phyloP scores from a whole-genome alignment of 2,888 invertebrate genomes.

The Melanargia galathea region DNA sequence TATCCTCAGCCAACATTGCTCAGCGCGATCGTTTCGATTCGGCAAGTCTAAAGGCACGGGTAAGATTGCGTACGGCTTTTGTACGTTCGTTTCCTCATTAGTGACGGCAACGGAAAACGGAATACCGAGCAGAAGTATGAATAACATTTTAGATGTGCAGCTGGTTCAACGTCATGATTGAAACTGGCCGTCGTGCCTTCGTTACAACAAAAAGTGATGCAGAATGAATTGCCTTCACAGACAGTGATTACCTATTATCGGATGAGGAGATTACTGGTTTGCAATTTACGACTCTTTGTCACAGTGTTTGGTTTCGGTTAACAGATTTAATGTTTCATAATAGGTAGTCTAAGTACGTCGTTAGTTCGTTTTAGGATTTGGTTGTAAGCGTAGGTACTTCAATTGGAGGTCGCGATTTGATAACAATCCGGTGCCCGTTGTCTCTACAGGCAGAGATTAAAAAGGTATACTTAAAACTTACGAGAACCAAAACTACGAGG shows the following conservation, averaged over 20 bases:
- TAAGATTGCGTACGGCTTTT: constrained; percentile 52
- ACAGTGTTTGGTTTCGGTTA: constrained; percentile 22
- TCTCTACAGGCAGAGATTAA: not conserved
- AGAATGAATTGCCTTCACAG: constrained; percentile 62
- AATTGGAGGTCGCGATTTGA: not conserved
- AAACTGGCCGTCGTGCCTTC: constrained; percentile 63
- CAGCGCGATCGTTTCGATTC: constrained; percentile 67
- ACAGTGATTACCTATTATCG: constrained; percentile 61
- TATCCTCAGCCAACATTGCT: constrained; percentile 73
- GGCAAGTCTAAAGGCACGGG: constrained; percentile 71
- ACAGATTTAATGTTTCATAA: not conserved
- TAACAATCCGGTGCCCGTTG: not conserved
- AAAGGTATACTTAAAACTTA: too few relatives aligned
- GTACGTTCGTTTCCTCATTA: constrained; percentile 47
- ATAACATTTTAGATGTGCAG: constrained; percentile 76
- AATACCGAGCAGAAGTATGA: constrained; percentile 48
- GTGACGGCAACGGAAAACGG: constrained; percentile 47
- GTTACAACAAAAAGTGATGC: constrained; percentile 59
- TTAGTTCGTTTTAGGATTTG: not conserved
- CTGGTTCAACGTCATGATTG: constrained; percentile 66
- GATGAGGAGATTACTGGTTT: constrained; percentile 66
- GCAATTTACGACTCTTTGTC: constrained; percentile 50
- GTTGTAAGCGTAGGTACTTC: not conserved
- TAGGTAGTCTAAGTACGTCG: not conserved
- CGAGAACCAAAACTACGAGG: too few relatives aligned